Percentiles rank a stretch among this genome's conserved stretches.
phyloP scores from a whole-genome alignment of 2,113 vertebrate genomes.

The Mustela lutreola region DNA sequence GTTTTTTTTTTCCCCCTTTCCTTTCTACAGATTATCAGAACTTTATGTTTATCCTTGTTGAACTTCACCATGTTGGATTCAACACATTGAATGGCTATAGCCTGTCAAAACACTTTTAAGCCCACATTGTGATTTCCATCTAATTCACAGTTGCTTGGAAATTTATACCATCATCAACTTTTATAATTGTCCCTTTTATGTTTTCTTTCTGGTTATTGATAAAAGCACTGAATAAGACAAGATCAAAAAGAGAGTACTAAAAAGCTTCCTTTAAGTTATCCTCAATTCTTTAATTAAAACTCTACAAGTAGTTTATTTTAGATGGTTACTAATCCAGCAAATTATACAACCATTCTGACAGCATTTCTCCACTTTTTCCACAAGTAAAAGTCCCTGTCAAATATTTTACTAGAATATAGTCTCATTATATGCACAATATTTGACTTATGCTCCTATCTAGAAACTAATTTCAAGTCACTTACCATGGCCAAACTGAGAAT shows the following conservation, averaged over 20 bases:
- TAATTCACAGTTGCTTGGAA: background rate
- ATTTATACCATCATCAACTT: background rate
- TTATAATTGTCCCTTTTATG: conserved; percentile 12
- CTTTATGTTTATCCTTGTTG: background rate
- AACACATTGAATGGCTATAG: background rate
- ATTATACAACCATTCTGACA: background rate
- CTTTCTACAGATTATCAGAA: background rate
- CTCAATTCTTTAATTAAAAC: conserved; percentile 25
- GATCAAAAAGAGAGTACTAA: background rate
- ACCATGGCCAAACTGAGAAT: background rate
- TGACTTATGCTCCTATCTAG: background rate
- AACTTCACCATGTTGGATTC: background rate
- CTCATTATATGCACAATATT: background rate
- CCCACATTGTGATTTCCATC: background rate
- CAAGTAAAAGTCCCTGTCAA: background rate
- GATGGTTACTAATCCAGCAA: background rate
- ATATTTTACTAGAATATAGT: conserved; percentile 13
- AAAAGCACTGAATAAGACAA: background rate
- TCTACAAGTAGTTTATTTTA: background rate
- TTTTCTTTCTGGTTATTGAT: background rate
- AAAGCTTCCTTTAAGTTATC: background rate
- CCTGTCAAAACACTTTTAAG: conserved; percentile 37
- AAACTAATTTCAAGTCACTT: conserved; percentile 1
- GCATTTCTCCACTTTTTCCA: background rate
- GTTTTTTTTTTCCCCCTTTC: background rate